These are phyloP conservation scores for Novumbra hubbsi DNA, from an alignment of 2,797 vertebrate species.

Conservation along the genomic window DNA sequence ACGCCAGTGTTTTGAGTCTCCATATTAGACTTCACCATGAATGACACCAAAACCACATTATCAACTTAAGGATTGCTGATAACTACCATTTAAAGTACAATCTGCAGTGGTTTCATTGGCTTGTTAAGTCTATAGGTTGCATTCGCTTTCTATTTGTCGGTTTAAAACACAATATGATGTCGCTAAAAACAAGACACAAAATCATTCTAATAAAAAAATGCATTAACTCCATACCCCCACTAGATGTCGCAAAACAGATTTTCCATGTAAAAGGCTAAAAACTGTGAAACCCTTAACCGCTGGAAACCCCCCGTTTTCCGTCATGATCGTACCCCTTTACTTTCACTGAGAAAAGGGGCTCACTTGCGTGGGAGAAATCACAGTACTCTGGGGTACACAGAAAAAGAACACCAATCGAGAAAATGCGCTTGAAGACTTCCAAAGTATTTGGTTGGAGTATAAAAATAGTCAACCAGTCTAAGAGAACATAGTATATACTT, in stretches of 20 bases:
- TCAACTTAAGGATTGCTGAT: neutral
- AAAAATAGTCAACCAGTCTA: slow-evolving; percentile 12
- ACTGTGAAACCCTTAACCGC: neutral
- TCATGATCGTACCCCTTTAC: neutral
- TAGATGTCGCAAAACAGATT: slow-evolving; percentile 4
- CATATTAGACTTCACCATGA: neutral
- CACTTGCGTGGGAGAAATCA: neutral
- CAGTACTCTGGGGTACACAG: neutral
- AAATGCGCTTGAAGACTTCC: neutral
- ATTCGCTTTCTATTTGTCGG: slow-evolving; percentile 3
- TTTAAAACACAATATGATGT: neutral
- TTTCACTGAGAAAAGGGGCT: neutral
- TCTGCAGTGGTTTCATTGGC: neutral
- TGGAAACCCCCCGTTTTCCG: neutral
- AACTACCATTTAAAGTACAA: neutral
- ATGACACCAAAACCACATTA: slow-evolving; percentile 3
- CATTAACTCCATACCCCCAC: slow-evolving; percentile 1
- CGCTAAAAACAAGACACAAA: neutral
- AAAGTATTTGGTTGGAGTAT: neutral
- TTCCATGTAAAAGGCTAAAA: neutral
- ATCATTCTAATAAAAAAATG: neutral
- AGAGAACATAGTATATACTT: slow-evolving; percentile 16
- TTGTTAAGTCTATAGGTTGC: neutral
- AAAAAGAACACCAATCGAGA: neutral
- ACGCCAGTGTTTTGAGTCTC: neutral